A percentile compares a stretch with the other conserved stretches of the same genome.
These are phyloP conservation scores for Laothoe populi DNA, from an alignment of 2,888 invertebrate genomes.

Conservation along the genomic window DNA sequence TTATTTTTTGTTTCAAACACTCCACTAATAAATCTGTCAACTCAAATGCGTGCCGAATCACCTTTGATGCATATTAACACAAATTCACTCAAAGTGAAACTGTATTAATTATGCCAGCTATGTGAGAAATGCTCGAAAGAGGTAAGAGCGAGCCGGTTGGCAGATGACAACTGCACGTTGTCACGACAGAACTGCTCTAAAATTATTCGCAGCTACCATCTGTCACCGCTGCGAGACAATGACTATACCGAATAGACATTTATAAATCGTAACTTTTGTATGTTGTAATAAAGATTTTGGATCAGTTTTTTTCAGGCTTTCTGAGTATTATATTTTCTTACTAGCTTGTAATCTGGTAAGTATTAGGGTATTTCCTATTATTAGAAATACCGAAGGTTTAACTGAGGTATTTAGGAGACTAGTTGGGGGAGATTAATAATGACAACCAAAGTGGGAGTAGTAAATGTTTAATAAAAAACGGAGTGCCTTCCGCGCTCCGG, in stretches of 20 bases:
- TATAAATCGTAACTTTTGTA: slow-evolving; percentile 11
- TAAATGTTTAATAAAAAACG: no score
- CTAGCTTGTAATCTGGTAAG: no score
- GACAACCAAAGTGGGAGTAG: no score
- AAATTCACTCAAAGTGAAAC: not conserved
- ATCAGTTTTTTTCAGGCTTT: not conserved
- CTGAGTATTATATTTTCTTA: not conserved
- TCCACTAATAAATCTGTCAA: not conserved
- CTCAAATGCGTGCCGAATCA: no score
- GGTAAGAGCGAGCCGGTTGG: slow-evolving; percentile 31
- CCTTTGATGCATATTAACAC: not conserved
- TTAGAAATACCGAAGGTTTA: no score
- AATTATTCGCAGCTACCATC: slow-evolving; percentile 61
- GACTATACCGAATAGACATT: slow-evolving; percentile 15
- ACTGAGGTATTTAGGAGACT: no score
- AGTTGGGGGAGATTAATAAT: no score
- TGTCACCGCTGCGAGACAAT: slow-evolving; percentile 37
- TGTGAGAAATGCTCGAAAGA: not conserved
- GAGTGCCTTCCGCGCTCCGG: no score
- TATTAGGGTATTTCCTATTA: no score
- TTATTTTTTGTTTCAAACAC: not conserved
- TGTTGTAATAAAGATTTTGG: not conserved
- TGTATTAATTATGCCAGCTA: not conserved
- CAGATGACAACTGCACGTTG: slow-evolving; percentile 57
- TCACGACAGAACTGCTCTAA: slow-evolving; percentile 60